phyloP scores from a whole-genome alignment of 2,888 invertebrate species.

The Macaria notata region DNA sequence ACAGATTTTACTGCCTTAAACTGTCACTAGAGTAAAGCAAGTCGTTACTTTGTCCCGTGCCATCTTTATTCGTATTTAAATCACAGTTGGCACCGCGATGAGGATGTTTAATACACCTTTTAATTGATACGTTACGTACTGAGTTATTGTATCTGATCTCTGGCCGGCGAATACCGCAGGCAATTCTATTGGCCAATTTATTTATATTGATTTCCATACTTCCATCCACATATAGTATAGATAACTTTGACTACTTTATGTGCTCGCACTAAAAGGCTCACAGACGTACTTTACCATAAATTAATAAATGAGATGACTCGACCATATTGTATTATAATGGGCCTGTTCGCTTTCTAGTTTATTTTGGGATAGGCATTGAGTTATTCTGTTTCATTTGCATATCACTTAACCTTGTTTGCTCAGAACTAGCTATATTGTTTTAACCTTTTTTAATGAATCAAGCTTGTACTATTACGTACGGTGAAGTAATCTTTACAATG shows the following conservation, averaged over 20 bases:
- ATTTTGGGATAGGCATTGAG: not conserved
- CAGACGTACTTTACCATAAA: conserved; percentile 27
- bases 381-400: conserved; percentile 1
- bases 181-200: conserved; percentile 73
- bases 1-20: too few species aligned
- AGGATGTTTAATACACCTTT: conserved; percentile 66
- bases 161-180: conserved; percentile 60
- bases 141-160: conserved; percentile 71
- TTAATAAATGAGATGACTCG: conserved; percentile 33
- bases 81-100: conserved; percentile 55
- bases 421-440: not conserved
- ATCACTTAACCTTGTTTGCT: not conserved
- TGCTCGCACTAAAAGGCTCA: conserved; percentile 39
- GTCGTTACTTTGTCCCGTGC: too few species aligned
- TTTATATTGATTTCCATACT: conserved; percentile 73
- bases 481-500: not conserved
- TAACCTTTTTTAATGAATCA: too few species aligned
- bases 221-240: conserved; percentile 59
- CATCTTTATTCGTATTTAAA: conserved; percentile 50
- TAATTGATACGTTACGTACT: conserved; percentile 77
- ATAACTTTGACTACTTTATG: conserved; percentile 63
- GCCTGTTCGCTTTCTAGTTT: conserved; percentile 4
- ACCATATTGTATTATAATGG: conserved; percentile 21
- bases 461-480: too few species aligned
- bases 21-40: too few species aligned